Conservation (phyloP, 1,140 invertebrate genomes). For the Rhopalosiphum maidis region DNA sequence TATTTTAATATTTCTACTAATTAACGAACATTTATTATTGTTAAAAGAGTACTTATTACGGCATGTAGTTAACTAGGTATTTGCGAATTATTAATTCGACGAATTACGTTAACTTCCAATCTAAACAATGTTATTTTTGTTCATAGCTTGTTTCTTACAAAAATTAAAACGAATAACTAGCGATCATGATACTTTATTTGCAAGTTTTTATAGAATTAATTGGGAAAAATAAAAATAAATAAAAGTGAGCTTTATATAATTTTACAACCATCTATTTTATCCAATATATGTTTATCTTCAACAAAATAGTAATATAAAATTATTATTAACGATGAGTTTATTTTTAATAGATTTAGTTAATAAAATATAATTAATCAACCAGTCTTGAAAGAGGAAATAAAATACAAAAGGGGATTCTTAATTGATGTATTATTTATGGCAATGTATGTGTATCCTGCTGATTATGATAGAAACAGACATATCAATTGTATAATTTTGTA, state of each 20-base stretch:
- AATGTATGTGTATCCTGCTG: neutral
- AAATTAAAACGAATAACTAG: neutral
- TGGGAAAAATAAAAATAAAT: neutral
- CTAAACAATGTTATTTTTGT: neutral
- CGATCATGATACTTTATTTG: neutral
- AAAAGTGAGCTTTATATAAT: neutral
- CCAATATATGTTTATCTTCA: neutral
- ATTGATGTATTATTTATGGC: neutral
- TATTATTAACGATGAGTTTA: neutral
- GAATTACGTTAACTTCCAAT: neutral
- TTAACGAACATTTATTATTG: no score
- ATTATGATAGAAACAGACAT: neutral
- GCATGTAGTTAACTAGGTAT: neutral
- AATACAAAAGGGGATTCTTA: neutral
- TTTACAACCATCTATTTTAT: neutral
- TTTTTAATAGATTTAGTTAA: neutral
- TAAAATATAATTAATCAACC: neutral
- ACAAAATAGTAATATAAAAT: neutral
- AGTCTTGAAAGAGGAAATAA: neutral
- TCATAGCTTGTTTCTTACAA: neutral
- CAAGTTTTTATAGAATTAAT: neutral
- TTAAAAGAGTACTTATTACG: neutral
- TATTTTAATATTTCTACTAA: no score
- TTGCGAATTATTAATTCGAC: neutral
- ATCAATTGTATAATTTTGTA: neutral